phyloP scores from a whole-genome alignment of 2,797 vertebrate species.

The Hephaestus fuliginosus region DNA sequence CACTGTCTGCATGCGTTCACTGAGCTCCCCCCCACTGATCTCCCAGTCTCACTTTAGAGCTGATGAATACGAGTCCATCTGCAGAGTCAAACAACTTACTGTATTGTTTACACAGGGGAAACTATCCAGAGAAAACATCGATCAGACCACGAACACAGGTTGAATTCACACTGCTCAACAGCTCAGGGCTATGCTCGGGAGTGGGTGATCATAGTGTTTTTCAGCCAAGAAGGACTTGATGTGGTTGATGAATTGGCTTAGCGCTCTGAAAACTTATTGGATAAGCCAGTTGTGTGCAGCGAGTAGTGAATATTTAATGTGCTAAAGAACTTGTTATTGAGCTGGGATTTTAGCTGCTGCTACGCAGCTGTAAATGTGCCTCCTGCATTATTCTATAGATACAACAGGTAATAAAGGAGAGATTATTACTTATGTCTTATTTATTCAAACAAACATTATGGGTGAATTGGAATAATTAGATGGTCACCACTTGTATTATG shows the following conservation, averaged over 20 bases:
- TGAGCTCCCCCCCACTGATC: conserved; percentile 43
- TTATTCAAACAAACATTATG: conserved; percentile 36
- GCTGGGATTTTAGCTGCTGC: conserved; percentile 75
- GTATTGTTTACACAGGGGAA: conserved; percentile 78
- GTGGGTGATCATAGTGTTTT: conserved; percentile 72
- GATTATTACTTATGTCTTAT: conserved; percentile 34
- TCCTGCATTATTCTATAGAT: conserved; percentile 60
- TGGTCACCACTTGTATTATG: conserved; percentile 19
- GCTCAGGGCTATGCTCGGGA: conserved; percentile 56
- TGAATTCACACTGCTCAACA: conserved; percentile 63
- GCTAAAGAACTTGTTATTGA: conserved; percentile 81
- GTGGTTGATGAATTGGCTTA: conserved; percentile 77
- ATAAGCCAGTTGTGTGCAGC: conserved; percentile 65
- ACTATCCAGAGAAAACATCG: conserved; percentile 69
- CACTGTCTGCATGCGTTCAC: conserved; percentile 50
- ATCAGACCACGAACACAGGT: conserved; percentile 67
- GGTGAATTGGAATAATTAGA: conserved; percentile 34
- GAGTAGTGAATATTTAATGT: conserved; percentile 83
- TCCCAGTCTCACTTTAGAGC: conserved; percentile 64
- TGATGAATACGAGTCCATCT: conserved; percentile 76
- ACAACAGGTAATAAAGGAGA: conserved; percentile 29
- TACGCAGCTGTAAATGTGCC: conserved; percentile 70
- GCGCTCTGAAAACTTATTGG: conserved; percentile 74
- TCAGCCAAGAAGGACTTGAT: conserved; percentile 71
- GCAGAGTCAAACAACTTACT: conserved; percentile 76